These are phyloP conservation scores for Chrysogorgia sp. DNA, from an alignment of 92 coral and sea anemone genomes.

Conservation along the genomic window DNA sequence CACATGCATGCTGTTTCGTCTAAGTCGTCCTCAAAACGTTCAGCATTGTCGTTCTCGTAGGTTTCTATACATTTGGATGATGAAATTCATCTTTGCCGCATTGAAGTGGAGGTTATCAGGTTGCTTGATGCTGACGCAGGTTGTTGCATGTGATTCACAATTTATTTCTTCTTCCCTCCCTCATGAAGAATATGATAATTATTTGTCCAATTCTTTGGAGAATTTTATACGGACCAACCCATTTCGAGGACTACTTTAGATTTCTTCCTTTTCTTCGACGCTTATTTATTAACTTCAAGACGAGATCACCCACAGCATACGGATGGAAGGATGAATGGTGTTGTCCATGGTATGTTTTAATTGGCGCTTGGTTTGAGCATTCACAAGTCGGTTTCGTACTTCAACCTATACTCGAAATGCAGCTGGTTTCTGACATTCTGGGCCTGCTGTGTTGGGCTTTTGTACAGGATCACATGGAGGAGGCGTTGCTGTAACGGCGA, in stretches of 20 bases:
- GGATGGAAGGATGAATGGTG: slow-evolving; percentile 6
- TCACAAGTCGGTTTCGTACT: not conserved
- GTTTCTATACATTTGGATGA: not conserved
- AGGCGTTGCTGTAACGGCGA: too few relatives aligned
- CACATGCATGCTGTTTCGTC: too few relatives aligned
- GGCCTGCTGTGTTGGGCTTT: too few relatives aligned
- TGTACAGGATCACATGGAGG: too few relatives aligned
- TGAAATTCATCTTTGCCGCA: not conserved
- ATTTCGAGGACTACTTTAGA: not conserved
- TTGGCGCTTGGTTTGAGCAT: not conserved
- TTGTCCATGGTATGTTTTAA: not conserved
- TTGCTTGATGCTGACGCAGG: not conserved
- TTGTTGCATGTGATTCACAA: not conserved
- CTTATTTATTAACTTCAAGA: not conserved
- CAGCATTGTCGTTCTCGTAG: not conserved
- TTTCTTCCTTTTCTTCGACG: not conserved
- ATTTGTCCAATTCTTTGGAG: not conserved
- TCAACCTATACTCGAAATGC: too few relatives aligned
- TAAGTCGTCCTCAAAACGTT: not conserved
- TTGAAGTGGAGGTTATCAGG: not conserved
- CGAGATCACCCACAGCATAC: not conserved
- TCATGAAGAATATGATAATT: not conserved
- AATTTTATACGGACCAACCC: not conserved
- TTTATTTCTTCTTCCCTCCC: slow-evolving; percentile 1
- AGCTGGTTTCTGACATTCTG: too few relatives aligned